These are phyloP conservation scores for Neria commutata DNA, from an alignment of 2,888 invertebrate species.

Conservation along the genomic window DNA sequence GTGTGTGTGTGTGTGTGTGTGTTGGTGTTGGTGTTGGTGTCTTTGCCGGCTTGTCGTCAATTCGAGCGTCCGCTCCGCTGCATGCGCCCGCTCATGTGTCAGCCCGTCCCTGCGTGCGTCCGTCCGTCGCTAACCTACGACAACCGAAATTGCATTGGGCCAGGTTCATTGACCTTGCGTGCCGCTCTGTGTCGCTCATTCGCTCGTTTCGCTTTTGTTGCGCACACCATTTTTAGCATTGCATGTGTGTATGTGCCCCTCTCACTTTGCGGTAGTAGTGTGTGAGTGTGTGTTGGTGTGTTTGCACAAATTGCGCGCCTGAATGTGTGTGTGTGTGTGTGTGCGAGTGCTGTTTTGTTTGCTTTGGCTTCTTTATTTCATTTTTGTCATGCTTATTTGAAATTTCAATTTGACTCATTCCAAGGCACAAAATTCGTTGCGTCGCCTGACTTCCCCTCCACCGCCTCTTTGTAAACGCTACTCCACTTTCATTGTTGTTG, in stretches of 20 bases:
- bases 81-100: too few relatives aligned
- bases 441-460: too few relatives aligned
- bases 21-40: neutral
- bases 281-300: constrained; percentile 17
- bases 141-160: constrained; percentile 42
- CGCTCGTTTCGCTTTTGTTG: constrained; percentile 3
- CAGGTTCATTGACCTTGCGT: constrained; percentile 40
- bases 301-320: neutral
- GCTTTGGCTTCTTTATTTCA: constrained; percentile 23
- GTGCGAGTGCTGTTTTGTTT: constrained; percentile 19
- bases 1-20: neutral
- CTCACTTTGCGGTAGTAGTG: constrained; percentile 4
- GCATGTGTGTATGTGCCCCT: neutral
- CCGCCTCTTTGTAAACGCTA: constrained; percentile 46
- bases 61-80: neutral
- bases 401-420: constrained; percentile 29
- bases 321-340: constrained; percentile 17
- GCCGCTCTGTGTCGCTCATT: constrained; percentile 19
- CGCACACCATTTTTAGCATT: neutral
- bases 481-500: neutral
- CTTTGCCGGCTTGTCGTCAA: neutral
- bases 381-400: constrained; percentile 34
- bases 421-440: constrained; percentile 47
- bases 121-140: constrained; percentile 34
- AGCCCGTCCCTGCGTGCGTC: constrained; percentile 21